These are phyloP conservation scores for Eulithis testata DNA, from an alignment of 2,888 invertebrate genomes.

Conservation along the genomic window DNA sequence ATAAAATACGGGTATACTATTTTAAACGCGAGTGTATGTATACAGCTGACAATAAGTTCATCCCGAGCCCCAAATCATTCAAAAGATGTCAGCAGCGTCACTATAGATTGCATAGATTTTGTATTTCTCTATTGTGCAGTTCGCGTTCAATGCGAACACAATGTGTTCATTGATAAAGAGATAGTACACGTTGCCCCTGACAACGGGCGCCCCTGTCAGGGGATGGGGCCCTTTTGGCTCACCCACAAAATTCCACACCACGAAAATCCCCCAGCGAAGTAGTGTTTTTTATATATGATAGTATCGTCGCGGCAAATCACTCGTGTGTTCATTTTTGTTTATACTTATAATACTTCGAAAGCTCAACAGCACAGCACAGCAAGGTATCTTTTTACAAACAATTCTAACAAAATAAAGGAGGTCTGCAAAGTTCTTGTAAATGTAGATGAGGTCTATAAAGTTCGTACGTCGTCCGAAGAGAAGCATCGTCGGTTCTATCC, in stretches of 20 bases:
- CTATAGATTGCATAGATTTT: constrained; percentile 61
- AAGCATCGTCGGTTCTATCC: constrained; percentile 47
- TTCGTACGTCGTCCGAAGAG: constrained; percentile 8
- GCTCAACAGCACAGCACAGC: background rate
- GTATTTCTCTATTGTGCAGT: constrained; percentile 63
- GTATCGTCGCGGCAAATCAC: constrained; percentile 23
- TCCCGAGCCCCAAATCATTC: constrained; percentile 63
- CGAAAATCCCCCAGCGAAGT: constrained; percentile 75
- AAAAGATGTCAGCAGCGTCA: constrained; percentile 69
- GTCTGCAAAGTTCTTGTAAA: constrained; percentile 10
- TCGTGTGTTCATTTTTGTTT: constrained; percentile 42
- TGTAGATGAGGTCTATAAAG: constrained; percentile 9
- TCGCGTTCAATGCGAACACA: constrained; percentile 51
- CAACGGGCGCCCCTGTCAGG: constrained; percentile 63
- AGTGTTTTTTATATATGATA: constrained; percentile 57
- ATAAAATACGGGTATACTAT: constrained; percentile 39
- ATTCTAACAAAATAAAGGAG: too few relatives aligned
- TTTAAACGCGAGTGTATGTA: constrained; percentile 43
- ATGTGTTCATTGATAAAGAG: constrained; percentile 66
- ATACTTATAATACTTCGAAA: background rate
- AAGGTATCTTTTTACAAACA: background rate
- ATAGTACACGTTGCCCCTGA: constrained; percentile 68
- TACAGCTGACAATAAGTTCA: constrained; percentile 65
- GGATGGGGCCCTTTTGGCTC: constrained; percentile 65
- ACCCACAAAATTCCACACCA: constrained; percentile 69